These are phyloP conservation scores for Megaustenia siamemsis DNA, from an alignment of 2,888 invertebrate genomes.

Conservation along the genomic window DNA sequence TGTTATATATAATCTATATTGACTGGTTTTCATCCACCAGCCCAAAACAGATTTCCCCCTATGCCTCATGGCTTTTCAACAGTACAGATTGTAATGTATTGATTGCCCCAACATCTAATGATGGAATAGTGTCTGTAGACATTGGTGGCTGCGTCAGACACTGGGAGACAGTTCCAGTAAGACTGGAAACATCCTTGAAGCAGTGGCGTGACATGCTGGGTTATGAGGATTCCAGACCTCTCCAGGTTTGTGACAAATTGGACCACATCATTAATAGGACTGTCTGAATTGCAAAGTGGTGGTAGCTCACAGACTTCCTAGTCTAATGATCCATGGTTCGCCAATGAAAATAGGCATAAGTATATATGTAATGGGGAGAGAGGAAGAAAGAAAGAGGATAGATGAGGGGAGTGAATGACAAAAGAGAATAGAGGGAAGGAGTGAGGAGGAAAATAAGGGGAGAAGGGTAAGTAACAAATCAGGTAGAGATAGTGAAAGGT, in stretches of 20 bases:
- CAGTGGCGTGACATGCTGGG: constrained; percentile 82
- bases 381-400: too few species aligned
- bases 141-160: constrained; percentile 82
- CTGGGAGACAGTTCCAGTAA: constrained; percentile 82
- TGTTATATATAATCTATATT: not conserved
- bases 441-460: too few species aligned
- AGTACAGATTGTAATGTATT: constrained; percentile 80
- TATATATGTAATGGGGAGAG: too few species aligned
- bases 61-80: constrained; percentile 81
- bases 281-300: too few species aligned
- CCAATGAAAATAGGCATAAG: too few species aligned
- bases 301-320: too few species aligned
- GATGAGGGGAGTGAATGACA: too few species aligned
- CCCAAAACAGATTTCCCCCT: constrained; percentile 80
- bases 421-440: too few species aligned
- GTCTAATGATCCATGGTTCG: too few species aligned
- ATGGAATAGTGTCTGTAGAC: constrained; percentile 83
- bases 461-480: too few species aligned
- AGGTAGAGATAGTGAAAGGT: too few species aligned
- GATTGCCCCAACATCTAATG: constrained; percentile 80
- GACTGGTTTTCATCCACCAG: constrained; percentile 23
- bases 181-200: constrained; percentile 81
- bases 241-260: constrained; percentile 68
- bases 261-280: too few species aligned
- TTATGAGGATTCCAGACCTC: constrained; percentile 70